Conservation (phyloP, 2,113 vertebrate genomes). For the Calyptomena viridis region DNA sequence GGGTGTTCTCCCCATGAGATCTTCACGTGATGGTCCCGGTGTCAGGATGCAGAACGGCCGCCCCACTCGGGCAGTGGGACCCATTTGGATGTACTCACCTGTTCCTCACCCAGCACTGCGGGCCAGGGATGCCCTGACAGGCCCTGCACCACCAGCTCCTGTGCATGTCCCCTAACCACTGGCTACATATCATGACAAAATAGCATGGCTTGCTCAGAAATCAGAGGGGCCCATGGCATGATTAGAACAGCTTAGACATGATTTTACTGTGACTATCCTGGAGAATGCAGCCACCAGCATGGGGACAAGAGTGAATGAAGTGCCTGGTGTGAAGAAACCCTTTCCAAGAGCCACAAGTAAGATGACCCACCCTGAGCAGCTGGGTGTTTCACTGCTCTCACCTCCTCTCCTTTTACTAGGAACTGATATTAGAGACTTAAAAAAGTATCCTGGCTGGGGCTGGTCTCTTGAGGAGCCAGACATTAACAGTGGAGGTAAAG, state of each 20-base stretch:
- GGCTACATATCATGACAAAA: not conserved
- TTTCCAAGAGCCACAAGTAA: not conserved
- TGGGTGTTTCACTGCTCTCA: not conserved
- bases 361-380: not conserved
- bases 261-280: not conserved
- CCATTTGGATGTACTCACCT: not conserved
- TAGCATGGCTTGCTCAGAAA: not conserved
- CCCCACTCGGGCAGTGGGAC: not conserved
- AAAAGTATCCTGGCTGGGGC: not conserved
- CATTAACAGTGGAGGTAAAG: not conserved
- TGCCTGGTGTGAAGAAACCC: not conserved
- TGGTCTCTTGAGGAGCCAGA: not conserved
- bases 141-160: not conserved
- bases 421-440: not conserved
- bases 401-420: not conserved
- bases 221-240: not conserved
- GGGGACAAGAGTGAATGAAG: not conserved
- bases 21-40: fast-evolving
- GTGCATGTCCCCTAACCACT: not conserved
- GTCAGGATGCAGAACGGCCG: not conserved
- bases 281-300: not conserved
- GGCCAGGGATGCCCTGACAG: not conserved
- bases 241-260: not conserved
- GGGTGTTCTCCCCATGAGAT: fast-evolving
- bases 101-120: not conserved